Evolutionary conservation across 2,797 vertebrate species (phyloP).

Genomic region (Hoplostethus mediterraneus): DNA sequence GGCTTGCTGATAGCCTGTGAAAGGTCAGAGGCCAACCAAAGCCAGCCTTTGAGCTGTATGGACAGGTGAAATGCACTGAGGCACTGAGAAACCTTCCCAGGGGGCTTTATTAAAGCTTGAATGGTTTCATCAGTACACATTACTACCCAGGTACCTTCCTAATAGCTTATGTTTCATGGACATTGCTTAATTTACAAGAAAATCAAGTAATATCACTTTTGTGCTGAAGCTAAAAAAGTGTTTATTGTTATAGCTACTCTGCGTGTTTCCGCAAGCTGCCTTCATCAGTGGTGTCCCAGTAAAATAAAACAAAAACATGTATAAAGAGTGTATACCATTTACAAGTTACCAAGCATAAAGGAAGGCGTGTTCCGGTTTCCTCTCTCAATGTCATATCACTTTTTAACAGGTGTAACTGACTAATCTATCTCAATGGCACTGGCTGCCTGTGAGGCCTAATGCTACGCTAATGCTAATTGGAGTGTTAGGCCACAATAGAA

Average conservation of each 20-base stretch:
- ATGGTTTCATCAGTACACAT: slow-evolving; percentile 4
- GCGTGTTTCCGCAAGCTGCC: background rate
- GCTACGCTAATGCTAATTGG: slow-evolving; percentile 29
- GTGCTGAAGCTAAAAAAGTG: too few relatives aligned
- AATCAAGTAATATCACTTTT: too few relatives aligned
- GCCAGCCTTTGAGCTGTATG: slow-evolving; percentile 29
- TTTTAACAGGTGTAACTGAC: background rate
- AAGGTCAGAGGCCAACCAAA: background rate
- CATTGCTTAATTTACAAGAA: background rate
- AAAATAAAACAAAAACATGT: background rate
- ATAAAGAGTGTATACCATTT: too few relatives aligned
- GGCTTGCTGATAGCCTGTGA: slow-evolving; percentile 21
- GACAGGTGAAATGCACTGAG: slow-evolving; percentile 36
- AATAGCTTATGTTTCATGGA: background rate
- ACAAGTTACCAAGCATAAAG: too few relatives aligned
- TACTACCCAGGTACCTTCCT: background rate
- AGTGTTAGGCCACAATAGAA: slow-evolving; percentile 17
- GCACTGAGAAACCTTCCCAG: background rate
- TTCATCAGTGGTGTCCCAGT: background rate
- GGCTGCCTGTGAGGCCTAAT: slow-evolving; percentile 29
- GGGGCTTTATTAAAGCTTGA: background rate
- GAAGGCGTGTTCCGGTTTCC: too few relatives aligned
- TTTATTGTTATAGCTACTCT: background rate
- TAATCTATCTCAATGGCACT: background rate
- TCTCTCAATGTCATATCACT: background rate